phyloP scores from a whole-genome alignment of 37 sponge, comb jelly and placozoan species.

The Trichoplax adhaerens region DNA sequence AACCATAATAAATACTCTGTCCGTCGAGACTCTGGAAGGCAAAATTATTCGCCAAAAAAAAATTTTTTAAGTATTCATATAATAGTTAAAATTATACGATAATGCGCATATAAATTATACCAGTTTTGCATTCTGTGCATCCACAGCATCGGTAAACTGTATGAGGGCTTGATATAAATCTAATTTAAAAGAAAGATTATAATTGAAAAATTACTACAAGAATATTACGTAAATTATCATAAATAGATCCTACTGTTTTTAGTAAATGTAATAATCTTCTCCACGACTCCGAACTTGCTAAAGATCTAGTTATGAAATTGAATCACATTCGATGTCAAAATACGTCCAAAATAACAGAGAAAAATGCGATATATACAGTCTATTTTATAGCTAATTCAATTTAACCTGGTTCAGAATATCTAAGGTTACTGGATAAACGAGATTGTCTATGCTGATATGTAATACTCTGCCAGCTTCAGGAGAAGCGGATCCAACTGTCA shows the following conservation, averaged over 20 bases:
- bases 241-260: slow-evolving; percentile 47
- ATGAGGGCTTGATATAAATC: slow-evolving; percentile 62
- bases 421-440: slow-evolving; percentile 69
- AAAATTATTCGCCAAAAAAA: slow-evolving; percentile 1
- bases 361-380: background rate
- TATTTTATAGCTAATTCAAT: no score
- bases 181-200: slow-evolving; percentile 6
- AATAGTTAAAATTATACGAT: background rate
- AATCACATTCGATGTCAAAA: background rate
- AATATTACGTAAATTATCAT: slow-evolving; percentile 1
- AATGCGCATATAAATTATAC: slow-evolving; percentile 12
- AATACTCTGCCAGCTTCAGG: slow-evolving; percentile 29
- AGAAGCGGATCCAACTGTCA: background rate
- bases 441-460: slow-evolving; percentile 65
- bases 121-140: slow-evolving; percentile 42
- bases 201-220: background rate
- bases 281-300: slow-evolving; percentile 63
- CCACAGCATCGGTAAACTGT: slow-evolving; percentile 30
- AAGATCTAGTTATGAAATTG: slow-evolving; percentile 39
- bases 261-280: slow-evolving; percentile 69
- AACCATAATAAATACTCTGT: slow-evolving; percentile 84
- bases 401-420: slow-evolving; percentile 69
- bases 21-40: slow-evolving; percentile 56
- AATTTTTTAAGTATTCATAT: background rate
- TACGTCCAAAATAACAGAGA: slow-evolving; percentile 5